Conservation (phyloP, 1,140 invertebrate genomes). For the Mya arenaria region DNA sequence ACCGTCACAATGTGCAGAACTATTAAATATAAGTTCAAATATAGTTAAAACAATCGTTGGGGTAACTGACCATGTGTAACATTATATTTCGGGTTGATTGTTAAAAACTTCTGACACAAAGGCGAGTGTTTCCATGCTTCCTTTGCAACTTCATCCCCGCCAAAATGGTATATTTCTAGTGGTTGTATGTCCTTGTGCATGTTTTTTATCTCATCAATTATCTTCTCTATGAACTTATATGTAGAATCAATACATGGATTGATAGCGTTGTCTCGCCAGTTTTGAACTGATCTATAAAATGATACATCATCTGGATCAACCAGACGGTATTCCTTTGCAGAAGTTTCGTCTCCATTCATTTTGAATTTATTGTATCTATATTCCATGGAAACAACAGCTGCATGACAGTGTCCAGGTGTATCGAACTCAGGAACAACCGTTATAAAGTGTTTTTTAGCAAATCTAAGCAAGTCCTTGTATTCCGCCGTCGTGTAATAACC, state of each 20-base stretch:
- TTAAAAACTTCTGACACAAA: slow-evolving; percentile 17
- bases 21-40: no score
- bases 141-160: slow-evolving; percentile 68
- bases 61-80: slow-evolving; percentile 32
- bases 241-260: slow-evolving; percentile 65
- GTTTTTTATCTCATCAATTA: slow-evolving; percentile 33
- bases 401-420: slow-evolving; percentile 68
- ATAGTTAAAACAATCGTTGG: no score
- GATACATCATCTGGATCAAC: slow-evolving; percentile 63
- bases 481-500: slow-evolving; percentile 64
- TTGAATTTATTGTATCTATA: slow-evolving; percentile 31
- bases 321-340: slow-evolving; percentile 57
- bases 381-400: slow-evolving; percentile 66
- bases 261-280: slow-evolving; percentile 64
- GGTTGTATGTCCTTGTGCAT: slow-evolving; percentile 59
- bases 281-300: slow-evolving; percentile 61
- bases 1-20: no score
- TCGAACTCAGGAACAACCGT: slow-evolving; percentile 71
- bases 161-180: slow-evolving; percentile 64
- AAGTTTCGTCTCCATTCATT: no score
- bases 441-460: slow-evolving; percentile 59
- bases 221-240: slow-evolving; percentile 57
- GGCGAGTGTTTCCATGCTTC: slow-evolving; percentile 59
- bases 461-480: slow-evolving; percentile 60
- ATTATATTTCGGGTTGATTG: background rate